Evolutionary conservation across 2,797 vertebrate species (phyloP).

Genomic region (Coreius guichenoti): DNA sequence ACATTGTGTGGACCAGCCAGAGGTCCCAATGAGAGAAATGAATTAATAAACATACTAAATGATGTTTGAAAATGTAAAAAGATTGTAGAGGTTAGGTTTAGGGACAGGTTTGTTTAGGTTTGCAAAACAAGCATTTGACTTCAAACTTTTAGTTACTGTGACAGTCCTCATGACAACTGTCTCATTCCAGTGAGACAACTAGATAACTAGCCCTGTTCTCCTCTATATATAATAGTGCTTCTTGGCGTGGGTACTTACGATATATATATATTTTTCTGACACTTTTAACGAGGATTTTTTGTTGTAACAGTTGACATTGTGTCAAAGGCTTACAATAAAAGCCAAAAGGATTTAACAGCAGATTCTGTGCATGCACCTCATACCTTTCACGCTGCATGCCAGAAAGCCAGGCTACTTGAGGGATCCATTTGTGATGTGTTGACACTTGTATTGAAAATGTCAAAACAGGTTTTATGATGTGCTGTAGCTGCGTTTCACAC

Average conservation of each 20-base stretch:
- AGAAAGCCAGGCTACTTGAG: constrained; percentile 49
- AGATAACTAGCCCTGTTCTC: not conserved
- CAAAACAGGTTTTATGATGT: constrained; percentile 54
- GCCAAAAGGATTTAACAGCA: constrained; percentile 48
- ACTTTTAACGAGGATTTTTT: constrained; percentile 53
- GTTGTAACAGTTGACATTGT: constrained; percentile 53
- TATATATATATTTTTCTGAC: not conserved
- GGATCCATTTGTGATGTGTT: constrained; percentile 59
- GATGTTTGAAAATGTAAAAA: not conserved
- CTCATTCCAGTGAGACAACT: not conserved
- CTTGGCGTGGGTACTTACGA: not conserved
- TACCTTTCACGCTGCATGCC: constrained; percentile 35
- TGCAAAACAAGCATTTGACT: constrained; percentile 2
- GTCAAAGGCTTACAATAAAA: constrained; percentile 57
- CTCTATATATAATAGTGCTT: not conserved
- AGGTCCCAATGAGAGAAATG: not conserved
- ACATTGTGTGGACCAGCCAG: not conserved
- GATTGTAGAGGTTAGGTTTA: not conserved
- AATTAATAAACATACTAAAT: not conserved
- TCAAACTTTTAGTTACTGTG: not conserved
- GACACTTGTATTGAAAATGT: constrained; percentile 57
- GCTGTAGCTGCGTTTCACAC: constrained; percentile 37
- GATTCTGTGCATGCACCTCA: constrained; percentile 43
- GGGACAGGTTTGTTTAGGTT: too few species aligned
- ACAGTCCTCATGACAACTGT: not conserved